Conservation (phyloP, 2,888 invertebrate species). For the Anarsia innoxiella region DNA sequence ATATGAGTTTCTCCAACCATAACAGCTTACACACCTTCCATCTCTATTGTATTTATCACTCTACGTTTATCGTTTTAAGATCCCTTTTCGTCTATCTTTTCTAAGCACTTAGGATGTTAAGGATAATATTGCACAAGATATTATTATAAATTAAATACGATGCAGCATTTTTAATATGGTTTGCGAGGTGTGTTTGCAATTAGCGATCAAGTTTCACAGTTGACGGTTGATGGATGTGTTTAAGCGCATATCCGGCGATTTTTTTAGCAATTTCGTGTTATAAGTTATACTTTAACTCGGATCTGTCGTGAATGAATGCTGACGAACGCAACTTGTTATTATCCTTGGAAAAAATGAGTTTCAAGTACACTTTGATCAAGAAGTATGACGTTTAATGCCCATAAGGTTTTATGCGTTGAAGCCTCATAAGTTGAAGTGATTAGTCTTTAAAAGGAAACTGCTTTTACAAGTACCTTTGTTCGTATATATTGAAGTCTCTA, state of each 20-base stretch:
- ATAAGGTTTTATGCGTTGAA: no score
- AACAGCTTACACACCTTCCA: conserved; percentile 33
- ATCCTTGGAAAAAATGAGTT: neutral
- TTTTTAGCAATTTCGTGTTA: conserved; percentile 7
- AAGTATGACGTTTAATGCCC: no score
- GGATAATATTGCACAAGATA: conserved; percentile 36
- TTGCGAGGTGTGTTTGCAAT: conserved; percentile 53
- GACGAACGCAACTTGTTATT: conserved; percentile 1
- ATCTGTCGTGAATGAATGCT: no score
- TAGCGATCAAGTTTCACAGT: conserved; percentile 39
- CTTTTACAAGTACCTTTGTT: no score
- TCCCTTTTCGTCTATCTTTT: conserved; percentile 11
- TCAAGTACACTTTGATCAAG: no score
- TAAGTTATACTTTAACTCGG: no score
- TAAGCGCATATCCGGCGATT: conserved; percentile 10
- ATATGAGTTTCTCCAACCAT: conserved; percentile 28
- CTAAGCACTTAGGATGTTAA: neutral
- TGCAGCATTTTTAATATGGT: conserved; percentile 57
- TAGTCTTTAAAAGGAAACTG: no score
- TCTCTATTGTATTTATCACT: conserved; percentile 33
- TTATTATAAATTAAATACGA: conserved; percentile 65
- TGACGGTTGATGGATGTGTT: conserved; percentile 43
- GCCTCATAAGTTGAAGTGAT: no score
- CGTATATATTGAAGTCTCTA: no score
- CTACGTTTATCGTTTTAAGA: conserved; percentile 24